phyloP scores from a whole-genome alignment of 2,888 invertebrate genomes.

The Bellardia pandia region DNA sequence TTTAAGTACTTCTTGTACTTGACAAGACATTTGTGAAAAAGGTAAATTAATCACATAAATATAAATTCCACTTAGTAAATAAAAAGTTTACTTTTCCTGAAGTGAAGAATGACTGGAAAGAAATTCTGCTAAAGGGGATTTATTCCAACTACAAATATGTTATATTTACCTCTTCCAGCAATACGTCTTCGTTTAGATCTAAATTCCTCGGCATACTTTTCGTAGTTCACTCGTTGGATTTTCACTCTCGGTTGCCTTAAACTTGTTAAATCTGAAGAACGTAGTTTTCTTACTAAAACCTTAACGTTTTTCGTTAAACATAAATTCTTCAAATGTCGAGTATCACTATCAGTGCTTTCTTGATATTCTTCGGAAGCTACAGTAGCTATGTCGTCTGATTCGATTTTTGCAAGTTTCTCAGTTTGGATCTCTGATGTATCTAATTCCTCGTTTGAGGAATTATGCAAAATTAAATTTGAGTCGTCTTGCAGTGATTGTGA shows the following conservation, averaged over 20 bases:
- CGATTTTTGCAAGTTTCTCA: background rate
- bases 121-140: too few species aligned
- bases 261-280: conserved; percentile 56
- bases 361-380: conserved; percentile 7
- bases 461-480: background rate
- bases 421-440: background rate
- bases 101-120: too few species aligned
- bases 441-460: conserved; percentile 1
- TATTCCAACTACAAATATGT: background rate
- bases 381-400: background rate
- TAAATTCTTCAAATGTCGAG: conserved; percentile 35
- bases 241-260: conserved; percentile 74
- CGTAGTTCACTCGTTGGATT: conserved; percentile 66
- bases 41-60: too few species aligned
- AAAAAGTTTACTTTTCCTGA: too few species aligned
- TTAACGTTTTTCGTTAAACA: conserved; percentile 47
- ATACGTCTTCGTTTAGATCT: conserved; percentile 58
- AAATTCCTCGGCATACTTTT: conserved; percentile 14
- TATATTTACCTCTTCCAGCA: conserved; percentile 56
- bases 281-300: conserved; percentile 48
- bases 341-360: conserved; percentile 36
- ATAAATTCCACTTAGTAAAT: too few species aligned
- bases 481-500: background rate
- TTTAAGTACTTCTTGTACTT: too few species aligned
- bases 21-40: too few species aligned